A percentile compares a stretch with the other conserved stretches of the same genome.
These are phyloP conservation scores for Drosophila dunni DNA, from an alignment of 1,140 invertebrate genomes.

Conservation along the genomic window DNA sequence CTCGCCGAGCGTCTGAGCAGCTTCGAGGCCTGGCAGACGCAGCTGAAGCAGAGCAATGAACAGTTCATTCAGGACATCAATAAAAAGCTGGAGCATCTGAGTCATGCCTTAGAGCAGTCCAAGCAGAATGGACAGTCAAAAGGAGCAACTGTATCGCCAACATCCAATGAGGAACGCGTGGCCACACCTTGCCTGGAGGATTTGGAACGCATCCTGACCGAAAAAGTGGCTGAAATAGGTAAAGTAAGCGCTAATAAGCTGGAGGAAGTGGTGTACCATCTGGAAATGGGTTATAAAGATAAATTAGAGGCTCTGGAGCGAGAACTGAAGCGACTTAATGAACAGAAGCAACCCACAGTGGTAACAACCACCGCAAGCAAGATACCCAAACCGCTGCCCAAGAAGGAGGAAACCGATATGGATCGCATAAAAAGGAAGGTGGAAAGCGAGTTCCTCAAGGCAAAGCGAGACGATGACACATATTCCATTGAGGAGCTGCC, in stretches of 20 bases:
- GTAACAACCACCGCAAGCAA: slow-evolving; percentile 30
- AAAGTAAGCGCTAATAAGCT: slow-evolving; percentile 66
- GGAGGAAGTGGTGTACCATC: slow-evolving; percentile 68
- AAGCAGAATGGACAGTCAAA: slow-evolving; percentile 33
- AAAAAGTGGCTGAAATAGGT: slow-evolving; percentile 76
- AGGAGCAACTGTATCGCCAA: neutral
- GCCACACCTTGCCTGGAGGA: slow-evolving; percentile 66
- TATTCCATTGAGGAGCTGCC: slow-evolving; percentile 64
- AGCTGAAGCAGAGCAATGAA: slow-evolving; percentile 65
- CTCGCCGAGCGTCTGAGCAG: slow-evolving; percentile 60
- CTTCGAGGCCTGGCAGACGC: slow-evolving; percentile 69
- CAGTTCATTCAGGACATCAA: slow-evolving; percentile 73
- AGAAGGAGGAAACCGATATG: slow-evolving; percentile 39
- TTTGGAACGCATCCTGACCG: slow-evolving; percentile 67
- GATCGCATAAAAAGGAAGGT: slow-evolving; percentile 63
- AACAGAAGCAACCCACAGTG: neutral
- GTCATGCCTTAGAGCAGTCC: slow-evolving; percentile 53
- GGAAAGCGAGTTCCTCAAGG: slow-evolving; percentile 55
- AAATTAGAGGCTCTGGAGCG: slow-evolving; percentile 70
- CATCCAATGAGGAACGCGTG: slow-evolving; percentile 29
- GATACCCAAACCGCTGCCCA: slow-evolving; percentile 61
- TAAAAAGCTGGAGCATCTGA: slow-evolving; percentile 58
- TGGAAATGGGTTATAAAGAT: slow-evolving; percentile 72
- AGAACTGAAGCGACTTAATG: slow-evolving; percentile 52
- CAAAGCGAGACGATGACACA: slow-evolving; percentile 62